phyloP scores from a whole-genome alignment of 92 coral and sea anemone genomes.

The Zoanthus gigantus region DNA sequence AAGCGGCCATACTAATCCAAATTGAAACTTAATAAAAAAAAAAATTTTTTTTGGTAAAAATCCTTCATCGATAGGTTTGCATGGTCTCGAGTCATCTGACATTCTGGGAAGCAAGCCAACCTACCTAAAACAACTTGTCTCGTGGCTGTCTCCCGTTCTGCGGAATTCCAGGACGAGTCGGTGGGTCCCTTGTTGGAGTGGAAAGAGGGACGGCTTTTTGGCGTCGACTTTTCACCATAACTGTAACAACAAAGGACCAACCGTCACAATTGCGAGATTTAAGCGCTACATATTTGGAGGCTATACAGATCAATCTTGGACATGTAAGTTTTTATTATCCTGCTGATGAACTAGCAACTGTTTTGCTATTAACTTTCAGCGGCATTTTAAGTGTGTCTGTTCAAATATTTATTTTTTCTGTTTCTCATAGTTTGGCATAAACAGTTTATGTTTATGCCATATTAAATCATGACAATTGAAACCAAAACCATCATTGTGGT shows the following conservation, averaged over 20 bases:
- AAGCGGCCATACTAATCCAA: no score
- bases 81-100: not conserved
- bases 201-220: not conserved
- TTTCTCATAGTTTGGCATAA: no score
- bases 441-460: no score
- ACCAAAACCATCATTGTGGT: no score
- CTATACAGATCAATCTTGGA: not conserved
- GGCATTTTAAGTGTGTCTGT: no score
- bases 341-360: no score
- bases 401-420: no score
- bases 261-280: not conserved
- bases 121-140: not conserved
- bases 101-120: not conserved
- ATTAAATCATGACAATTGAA: no score
- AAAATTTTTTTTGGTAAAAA: no score
- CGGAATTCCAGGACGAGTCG: not conserved
- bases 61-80: not conserved
- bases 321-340: not conserved
- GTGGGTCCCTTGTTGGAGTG: not conserved
- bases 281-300: not conserved
- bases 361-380: no score
- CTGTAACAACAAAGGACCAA: not conserved
- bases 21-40: no score
- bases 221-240: not conserved
- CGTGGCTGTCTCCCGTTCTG: not conserved